Percentiles rank a stretch among this genome's conserved stretches.
Conservation (phyloP, 2,113 vertebrate genomes). For the Ursus arctos region DNA sequence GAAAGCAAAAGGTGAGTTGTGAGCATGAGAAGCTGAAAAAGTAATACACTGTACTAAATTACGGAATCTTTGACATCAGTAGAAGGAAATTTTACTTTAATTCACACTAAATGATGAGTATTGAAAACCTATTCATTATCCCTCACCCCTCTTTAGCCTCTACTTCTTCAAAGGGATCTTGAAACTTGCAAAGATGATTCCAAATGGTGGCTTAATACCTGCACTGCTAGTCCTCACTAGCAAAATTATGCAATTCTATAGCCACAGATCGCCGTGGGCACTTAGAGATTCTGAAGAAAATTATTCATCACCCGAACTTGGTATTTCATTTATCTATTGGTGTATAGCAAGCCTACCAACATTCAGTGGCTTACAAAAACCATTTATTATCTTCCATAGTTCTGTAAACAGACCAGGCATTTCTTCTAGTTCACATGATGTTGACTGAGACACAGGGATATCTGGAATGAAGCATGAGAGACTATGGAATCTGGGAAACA, state of each 20-base stretch:
- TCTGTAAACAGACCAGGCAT: not conserved
- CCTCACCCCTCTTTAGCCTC: not conserved
- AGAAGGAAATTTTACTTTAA: slow-evolving; percentile 51
- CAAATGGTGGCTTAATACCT: not conserved
- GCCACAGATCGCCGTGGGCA: not conserved
- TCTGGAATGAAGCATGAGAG: not conserved
- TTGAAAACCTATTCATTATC: not conserved
- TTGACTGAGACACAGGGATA: not conserved
- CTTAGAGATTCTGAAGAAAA: not conserved
- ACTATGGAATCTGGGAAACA: too few species aligned
- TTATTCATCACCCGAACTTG: not conserved
- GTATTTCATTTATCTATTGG: not conserved
- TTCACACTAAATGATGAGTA: not conserved
- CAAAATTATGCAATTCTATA: not conserved
- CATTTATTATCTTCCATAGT: not conserved
- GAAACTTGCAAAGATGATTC: slow-evolving; percentile 10
- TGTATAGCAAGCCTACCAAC: not conserved
- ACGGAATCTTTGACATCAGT: not conserved
- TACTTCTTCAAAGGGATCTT: slow-evolving; percentile 4
- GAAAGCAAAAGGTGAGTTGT: not conserved
- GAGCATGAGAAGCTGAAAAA: not conserved
- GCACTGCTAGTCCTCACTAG: not conserved
- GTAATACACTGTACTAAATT: not conserved
- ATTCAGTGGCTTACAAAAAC: not conserved
- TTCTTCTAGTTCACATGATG: not conserved